phyloP scores from a whole-genome alignment of 2,888 invertebrate species.

The Aethes cnicana region DNA sequence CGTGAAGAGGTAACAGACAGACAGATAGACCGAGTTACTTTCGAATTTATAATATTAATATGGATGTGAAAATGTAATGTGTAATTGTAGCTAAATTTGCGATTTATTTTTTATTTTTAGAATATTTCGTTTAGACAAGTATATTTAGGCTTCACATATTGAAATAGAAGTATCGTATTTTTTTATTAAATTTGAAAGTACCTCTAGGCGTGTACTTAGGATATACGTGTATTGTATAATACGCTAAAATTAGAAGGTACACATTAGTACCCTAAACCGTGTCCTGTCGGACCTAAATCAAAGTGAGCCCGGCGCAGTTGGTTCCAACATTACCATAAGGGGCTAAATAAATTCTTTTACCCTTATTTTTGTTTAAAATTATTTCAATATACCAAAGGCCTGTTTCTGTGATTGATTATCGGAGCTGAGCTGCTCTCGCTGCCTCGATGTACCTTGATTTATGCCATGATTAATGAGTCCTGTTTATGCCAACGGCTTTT shows the following conservation, averaged over 20 bases:
- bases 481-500: constrained; percentile 20
- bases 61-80: too few species aligned
- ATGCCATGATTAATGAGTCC: constrained; percentile 26
- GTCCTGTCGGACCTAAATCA: constrained; percentile 56
- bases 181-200: too few species aligned
- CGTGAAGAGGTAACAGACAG: too few species aligned
- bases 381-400: constrained; percentile 20
- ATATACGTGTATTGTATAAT: background rate
- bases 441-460: constrained; percentile 27
- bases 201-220: too few species aligned
- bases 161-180: too few species aligned
- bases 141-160: too few species aligned
- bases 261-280: constrained; percentile 42
- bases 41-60: too few species aligned
- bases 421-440: constrained; percentile 13
- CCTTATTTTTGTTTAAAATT: constrained; percentile 29
- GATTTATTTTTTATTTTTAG: too few species aligned
- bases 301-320: constrained; percentile 37
- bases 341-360: constrained; percentile 23
- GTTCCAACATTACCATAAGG: constrained; percentile 24
- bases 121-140: too few species aligned
- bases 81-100: too few species aligned
- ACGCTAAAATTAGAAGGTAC: constrained; percentile 37
- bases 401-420: constrained; percentile 28
- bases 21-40: too few species aligned